phyloP scores from a whole-genome alignment of 2,113 vertebrate species.

The Chinchilla lanigera region DNA sequence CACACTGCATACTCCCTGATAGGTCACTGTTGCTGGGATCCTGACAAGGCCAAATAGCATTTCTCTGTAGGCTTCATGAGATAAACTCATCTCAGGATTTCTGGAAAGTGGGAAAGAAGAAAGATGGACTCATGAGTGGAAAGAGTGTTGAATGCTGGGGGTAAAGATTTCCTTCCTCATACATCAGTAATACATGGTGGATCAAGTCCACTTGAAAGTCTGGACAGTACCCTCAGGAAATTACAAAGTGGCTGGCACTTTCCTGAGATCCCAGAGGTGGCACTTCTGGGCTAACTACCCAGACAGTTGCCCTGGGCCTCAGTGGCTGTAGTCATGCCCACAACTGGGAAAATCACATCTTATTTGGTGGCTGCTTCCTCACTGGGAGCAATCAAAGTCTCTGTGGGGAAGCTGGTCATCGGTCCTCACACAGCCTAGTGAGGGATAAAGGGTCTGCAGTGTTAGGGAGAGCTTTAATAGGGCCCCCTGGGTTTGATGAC shows the following conservation, averaged over 20 bases:
- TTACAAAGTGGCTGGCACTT: background rate
- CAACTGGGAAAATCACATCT: slow-evolving; percentile 11
- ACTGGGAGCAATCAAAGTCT: background rate
- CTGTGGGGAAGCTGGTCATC: background rate
- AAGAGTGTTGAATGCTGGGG: background rate
- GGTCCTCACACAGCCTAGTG: background rate
- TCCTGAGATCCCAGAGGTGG: background rate
- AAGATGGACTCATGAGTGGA: background rate
- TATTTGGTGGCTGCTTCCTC: background rate
- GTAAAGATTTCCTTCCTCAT: background rate
- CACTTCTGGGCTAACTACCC: background rate
- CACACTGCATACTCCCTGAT: background rate
- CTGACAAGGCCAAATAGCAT: background rate
- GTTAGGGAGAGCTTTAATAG: background rate
- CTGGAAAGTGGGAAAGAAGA: background rate
- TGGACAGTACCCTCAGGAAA: background rate
- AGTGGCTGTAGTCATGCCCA: background rate
- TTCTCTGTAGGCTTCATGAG: background rate
- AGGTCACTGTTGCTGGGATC: background rate
- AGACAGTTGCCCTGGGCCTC: background rate
- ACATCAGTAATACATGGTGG: background rate
- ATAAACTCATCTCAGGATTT: background rate
- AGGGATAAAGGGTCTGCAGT: background rate
- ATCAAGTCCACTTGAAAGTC: background rate
- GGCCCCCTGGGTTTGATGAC: slow-evolving; percentile 64